phyloP scores from a whole-genome alignment of 2,888 invertebrate genomes.

The Poecilus cupreus region DNA sequence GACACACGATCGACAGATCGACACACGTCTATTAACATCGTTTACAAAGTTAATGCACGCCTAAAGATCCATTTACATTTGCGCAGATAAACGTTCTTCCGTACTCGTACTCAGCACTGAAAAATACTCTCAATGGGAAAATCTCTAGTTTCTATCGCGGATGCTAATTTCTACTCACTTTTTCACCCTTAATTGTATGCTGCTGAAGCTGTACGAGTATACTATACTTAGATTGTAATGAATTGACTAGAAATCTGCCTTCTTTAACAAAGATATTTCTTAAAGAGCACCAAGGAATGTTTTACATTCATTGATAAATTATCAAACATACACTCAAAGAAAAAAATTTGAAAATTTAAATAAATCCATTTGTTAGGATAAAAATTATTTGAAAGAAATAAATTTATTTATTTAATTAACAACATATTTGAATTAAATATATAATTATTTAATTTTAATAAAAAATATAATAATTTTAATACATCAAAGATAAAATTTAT shows the following conservation, averaged over 20 bases:
- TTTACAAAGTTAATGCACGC: not conserved
- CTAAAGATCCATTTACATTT: conserved; percentile 13
- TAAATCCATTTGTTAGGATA: too few relatives aligned
- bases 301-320: too few relatives aligned
- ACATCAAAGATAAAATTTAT: too few relatives aligned
- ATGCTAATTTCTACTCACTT: not conserved
- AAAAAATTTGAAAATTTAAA: too few relatives aligned
- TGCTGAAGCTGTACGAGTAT: not conserved
- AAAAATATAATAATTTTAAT: too few relatives aligned
- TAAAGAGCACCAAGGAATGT: not conserved
- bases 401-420: too few relatives aligned
- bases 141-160: not conserved
- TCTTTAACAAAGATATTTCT: not conserved
- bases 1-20: not conserved
- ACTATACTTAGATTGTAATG: not conserved
- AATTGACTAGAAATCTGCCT: not conserved
- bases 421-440: too few relatives aligned
- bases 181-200: conserved; percentile 6
- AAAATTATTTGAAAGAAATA: too few relatives aligned
- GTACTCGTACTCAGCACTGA: not conserved
- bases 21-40: conserved; percentile 15
- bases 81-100: not conserved
- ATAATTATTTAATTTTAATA: too few relatives aligned
- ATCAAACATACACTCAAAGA: too few relatives aligned
- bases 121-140: not conserved